Evolutionary conservation across 2,888 invertebrate genomes (phyloP).

Genomic region (Trissolcus brochymenae): DNA sequence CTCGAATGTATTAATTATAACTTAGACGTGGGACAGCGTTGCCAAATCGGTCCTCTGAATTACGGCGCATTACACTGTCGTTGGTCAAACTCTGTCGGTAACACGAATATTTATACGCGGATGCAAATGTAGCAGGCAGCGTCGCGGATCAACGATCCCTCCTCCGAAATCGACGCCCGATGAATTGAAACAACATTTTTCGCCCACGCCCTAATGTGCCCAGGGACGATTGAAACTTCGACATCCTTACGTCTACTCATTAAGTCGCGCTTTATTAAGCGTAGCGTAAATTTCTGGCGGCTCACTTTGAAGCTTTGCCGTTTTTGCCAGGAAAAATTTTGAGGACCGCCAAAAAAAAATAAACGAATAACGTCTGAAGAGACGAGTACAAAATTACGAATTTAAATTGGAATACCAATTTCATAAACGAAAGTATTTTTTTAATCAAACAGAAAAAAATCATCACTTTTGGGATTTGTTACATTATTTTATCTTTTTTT

Average conservation of each 20-base stretch:
- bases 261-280: constrained; percentile 29
- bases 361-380: constrained; percentile 27
- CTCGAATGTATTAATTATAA: constrained; percentile 58
- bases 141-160: constrained; percentile 39
- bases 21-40: constrained; percentile 53
- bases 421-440: too few relatives aligned
- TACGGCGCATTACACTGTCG: constrained; percentile 47
- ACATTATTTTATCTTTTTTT: too few relatives aligned
- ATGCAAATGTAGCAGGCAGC: constrained; percentile 35
- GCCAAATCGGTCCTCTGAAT: constrained; percentile 55
- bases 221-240: background rate
- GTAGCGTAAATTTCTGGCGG: constrained; percentile 22
- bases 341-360: constrained; percentile 12
- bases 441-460: too few relatives aligned
- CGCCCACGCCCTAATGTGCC: background rate
- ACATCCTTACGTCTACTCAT: constrained; percentile 15
- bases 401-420: too few relatives aligned
- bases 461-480: too few relatives aligned
- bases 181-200: constrained; percentile 11
- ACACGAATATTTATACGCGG: constrained; percentile 40
- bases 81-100: constrained; percentile 55
- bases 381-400: background rate
- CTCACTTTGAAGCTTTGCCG: constrained; percentile 32
- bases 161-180: constrained; percentile 54
- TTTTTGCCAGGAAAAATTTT: constrained; percentile 30